phyloP scores from a whole-genome alignment of 1,140 invertebrate species.

The Anthonomus grandis region DNA sequence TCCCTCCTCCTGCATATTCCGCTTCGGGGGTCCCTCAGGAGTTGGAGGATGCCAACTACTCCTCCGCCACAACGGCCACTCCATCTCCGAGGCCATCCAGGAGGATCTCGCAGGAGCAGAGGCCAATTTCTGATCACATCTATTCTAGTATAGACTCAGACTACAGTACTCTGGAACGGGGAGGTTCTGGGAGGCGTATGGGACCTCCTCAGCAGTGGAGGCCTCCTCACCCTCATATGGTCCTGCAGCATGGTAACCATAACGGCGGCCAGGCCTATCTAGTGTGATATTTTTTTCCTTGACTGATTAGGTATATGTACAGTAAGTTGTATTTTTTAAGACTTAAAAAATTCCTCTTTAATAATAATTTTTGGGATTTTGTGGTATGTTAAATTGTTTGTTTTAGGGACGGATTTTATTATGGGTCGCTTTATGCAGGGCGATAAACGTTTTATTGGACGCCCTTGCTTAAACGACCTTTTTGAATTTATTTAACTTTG shows the following conservation, averaged over 20 bases:
- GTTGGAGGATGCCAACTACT: constrained; percentile 59
- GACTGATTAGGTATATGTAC: constrained; percentile 46
- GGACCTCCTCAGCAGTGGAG: constrained; percentile 44
- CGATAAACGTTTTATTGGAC: too few relatives aligned
- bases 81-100: constrained; percentile 60
- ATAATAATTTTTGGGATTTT: constrained; percentile 22
- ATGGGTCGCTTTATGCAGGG: too few relatives aligned
- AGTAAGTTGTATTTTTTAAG: constrained; percentile 28
- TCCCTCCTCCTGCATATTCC: constrained; percentile 55
- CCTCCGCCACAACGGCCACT: constrained; percentile 61
- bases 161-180: constrained; percentile 62
- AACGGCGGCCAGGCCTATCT: constrained; percentile 58
- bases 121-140: constrained; percentile 80
- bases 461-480: constrained; percentile 1
- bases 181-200: constrained; percentile 47
- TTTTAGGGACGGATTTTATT: too few relatives aligned
- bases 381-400: background rate
- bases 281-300: constrained; percentile 52
- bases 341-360: constrained; percentile 35
- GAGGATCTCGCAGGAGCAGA: constrained; percentile 55
- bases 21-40: constrained; percentile 50
- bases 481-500: background rate
- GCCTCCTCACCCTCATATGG: constrained; percentile 47
- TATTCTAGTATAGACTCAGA: constrained; percentile 85
- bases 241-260: constrained; percentile 37